Evolutionary conservation across 2,888 invertebrate species (phyloP), one percentile per base, ranked within the genome.

Genomic region (Callyntrura sp.): DNA sequence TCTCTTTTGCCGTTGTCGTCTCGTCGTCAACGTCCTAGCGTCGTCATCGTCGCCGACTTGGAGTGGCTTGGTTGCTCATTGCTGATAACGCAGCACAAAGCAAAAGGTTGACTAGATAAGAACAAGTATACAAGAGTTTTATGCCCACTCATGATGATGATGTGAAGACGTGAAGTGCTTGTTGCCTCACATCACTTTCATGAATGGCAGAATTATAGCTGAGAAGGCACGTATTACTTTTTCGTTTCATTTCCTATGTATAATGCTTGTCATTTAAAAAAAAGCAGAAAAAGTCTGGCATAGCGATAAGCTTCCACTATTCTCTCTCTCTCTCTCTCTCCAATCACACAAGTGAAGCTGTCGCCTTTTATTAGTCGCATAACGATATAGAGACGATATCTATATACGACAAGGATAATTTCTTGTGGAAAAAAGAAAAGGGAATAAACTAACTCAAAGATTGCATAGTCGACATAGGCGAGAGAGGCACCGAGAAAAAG

Each of bases 121-220:
- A 57, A 55, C 3, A 55, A 81, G 81, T 17, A 55, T 73, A 48
- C n/a, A 84, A 68, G 83, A 76, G 81, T 70, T 85, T 87, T 79
- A 89, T 85, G 57, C 65, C 85, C 89, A 89, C 85, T 89, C 81
- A 81, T 57, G 17, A 68, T 55, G n/a, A n/a, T n/a, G n/a, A n/a
- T n/a, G n/a, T n/a, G n/a, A n/a, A n/a, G n/a, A n/a, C n/a, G 68
- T 89, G 60, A 89, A 89, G 89, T 81, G 88, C 85, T 89, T 85
- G 84, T 89, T 85, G 79, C 79, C 79, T 86, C 79, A 48, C 55
- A 35, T 55, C 57, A 68, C n/a, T n/a, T n/a, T n/a, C 68, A 79
- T 87, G 87, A 87, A 79, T 87, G 57, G 70, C 70, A 87, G 65
- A 62, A 55, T 62, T 60, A 79, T 79, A n/a, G 20, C 70, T 17